Conservation (phyloP, 2,113 vertebrate genomes). For the Chrysochloris asiatica region DNA sequence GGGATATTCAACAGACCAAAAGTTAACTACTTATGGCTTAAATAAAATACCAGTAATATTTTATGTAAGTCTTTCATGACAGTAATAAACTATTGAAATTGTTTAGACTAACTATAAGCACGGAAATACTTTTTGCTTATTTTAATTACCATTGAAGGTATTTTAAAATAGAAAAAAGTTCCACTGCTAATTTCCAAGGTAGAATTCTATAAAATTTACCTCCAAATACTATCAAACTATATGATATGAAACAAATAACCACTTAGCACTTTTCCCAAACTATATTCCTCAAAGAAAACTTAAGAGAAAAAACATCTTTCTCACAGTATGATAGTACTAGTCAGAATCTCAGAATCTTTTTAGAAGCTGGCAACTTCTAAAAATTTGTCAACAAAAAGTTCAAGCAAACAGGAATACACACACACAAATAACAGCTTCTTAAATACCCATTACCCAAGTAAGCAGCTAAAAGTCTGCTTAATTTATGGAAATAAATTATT, state of each 20-base stretch:
- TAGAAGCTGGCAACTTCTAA: slow-evolving; percentile 74
- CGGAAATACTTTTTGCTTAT: slow-evolving; percentile 36
- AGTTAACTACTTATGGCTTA: slow-evolving; percentile 8
- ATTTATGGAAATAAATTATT: slow-evolving; percentile 58
- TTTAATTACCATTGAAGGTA: slow-evolving; percentile 40
- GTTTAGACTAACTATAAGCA: slow-evolving; percentile 17
- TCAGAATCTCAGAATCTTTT: slow-evolving; percentile 74
- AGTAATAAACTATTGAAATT: slow-evolving; percentile 24
- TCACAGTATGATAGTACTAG: slow-evolving; percentile 58
- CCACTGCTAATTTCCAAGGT: slow-evolving; percentile 40
- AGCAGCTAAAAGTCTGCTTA: slow-evolving; percentile 55
- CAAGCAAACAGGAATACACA: slow-evolving; percentile 14
- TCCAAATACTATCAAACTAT: slow-evolving; percentile 37
- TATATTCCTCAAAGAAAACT: slow-evolving; percentile 74
- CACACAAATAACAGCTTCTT: slow-evolving; percentile 48
- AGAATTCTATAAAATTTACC: slow-evolving; percentile 52
- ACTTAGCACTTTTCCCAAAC: slow-evolving; percentile 68
- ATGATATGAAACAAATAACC: slow-evolving; percentile 63
- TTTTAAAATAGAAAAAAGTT: slow-evolving; percentile 17
- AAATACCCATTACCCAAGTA: slow-evolving; percentile 67
- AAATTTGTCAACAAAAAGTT: slow-evolving; percentile 71
- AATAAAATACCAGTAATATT: not conserved
- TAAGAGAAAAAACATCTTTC: slow-evolving; percentile 76
- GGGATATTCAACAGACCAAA: slow-evolving; percentile 13
- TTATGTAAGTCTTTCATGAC: slow-evolving; percentile 17